Percentiles rank a stretch among this genome's conserved stretches.
Evolutionary conservation across 2,888 invertebrate genomes (phyloP).

Genomic region (Tachystola acroxantha): DNA sequence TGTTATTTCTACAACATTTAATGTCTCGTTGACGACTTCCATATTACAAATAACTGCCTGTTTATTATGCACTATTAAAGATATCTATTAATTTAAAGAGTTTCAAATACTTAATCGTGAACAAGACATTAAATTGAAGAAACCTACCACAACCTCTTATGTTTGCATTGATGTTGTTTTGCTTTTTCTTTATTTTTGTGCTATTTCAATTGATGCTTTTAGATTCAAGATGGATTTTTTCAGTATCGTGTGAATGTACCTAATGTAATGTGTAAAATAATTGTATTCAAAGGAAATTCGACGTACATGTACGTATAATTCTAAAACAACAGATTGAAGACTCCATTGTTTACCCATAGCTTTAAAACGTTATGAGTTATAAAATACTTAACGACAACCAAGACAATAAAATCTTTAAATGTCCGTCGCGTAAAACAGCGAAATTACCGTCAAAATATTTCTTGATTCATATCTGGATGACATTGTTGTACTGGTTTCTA

Average conservation of each 20-base stretch:
- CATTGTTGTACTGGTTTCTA: slow-evolving; percentile 50
- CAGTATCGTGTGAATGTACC: slow-evolving; percentile 26
- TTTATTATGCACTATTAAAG: no score
- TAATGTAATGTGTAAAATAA: slow-evolving; percentile 12
- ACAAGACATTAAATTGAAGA: slow-evolving; percentile 20
- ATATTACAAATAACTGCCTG: no score
- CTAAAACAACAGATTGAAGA: no score
- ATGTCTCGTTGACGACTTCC: slow-evolving; percentile 27
- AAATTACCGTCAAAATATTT: slow-evolving; percentile 46
- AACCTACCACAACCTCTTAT: slow-evolving; percentile 18
- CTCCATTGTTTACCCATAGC: no score
- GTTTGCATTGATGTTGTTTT: slow-evolving; percentile 27
- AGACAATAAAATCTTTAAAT: slow-evolving; percentile 46
- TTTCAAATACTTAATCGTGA: slow-evolving; percentile 11
- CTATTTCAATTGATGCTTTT: slow-evolving; percentile 39
- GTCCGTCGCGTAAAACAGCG: slow-evolving; percentile 34
- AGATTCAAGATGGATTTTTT: slow-evolving; percentile 17
- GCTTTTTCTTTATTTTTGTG: slow-evolving; percentile 35
- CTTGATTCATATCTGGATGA: slow-evolving; percentile 49
- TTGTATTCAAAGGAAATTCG: no score
- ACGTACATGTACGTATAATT: no score
- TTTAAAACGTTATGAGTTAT: no score
- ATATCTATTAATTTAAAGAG: no score
- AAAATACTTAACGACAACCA: slow-evolving; percentile 28
- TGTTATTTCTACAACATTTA: slow-evolving; percentile 27